phyloP scores from a whole-genome alignment of 2,797 vertebrate genomes.

The Pangasius krempfi region DNA sequence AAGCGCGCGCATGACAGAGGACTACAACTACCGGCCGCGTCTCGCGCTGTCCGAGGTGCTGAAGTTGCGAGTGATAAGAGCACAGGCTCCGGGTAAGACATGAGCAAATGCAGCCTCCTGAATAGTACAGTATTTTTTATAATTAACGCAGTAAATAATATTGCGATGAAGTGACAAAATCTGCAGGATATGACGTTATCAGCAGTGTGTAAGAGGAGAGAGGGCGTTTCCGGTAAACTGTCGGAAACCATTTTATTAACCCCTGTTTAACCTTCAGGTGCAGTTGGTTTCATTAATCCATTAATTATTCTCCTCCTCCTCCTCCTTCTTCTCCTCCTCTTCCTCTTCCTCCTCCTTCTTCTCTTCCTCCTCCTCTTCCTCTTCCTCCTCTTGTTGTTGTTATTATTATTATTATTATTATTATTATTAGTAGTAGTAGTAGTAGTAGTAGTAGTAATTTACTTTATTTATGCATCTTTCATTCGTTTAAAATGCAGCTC shows the following conservation, averaged over 20 bases:
- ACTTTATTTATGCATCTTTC: too few relatives aligned
- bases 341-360: too few relatives aligned
- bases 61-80: background rate
- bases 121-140: background rate
- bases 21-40: constrained; percentile 42
- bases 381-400: too few relatives aligned
- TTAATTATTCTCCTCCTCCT: background rate
- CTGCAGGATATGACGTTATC: background rate
- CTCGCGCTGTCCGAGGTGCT: constrained; percentile 48
- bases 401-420: too few relatives aligned
- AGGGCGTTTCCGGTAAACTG: background rate
- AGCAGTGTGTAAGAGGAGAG: background rate
- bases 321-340: background rate
- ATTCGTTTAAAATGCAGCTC: background rate
- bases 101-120: too few relatives aligned
- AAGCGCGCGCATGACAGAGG: background rate
- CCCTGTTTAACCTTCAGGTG: constrained; percentile 2
- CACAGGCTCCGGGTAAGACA: background rate
- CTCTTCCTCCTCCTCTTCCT: too few relatives aligned
- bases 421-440: too few relatives aligned
- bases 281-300: background rate
- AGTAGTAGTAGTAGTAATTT: too few relatives aligned
- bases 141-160: background rate
- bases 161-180: background rate
- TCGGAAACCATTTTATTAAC: constrained; percentile 7